phyloP scores from a whole-genome alignment of 1,140 invertebrate species.

The Drosophila bocqueti region DNA sequence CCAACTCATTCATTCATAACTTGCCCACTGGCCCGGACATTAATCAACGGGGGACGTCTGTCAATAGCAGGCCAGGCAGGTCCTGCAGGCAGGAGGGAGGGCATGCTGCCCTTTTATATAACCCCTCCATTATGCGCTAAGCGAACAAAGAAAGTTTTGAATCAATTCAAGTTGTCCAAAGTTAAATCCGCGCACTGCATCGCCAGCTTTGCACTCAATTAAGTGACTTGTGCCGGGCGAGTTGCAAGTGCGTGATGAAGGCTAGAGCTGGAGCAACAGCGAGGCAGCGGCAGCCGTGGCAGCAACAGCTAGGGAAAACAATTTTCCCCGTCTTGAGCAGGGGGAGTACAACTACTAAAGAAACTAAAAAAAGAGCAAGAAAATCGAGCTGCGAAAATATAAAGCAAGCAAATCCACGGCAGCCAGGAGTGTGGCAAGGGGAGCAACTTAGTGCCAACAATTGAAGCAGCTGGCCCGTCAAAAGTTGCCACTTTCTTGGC shows the following conservation, averaged over 20 bases:
- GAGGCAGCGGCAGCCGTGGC: conserved; percentile 1
- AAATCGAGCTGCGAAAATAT: conserved; percentile 43
- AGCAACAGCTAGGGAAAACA: conserved; percentile 71
- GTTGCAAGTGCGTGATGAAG: conserved; percentile 51
- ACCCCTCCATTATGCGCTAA: conserved; percentile 37
- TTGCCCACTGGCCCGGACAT: conserved; percentile 56
- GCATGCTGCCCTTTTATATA: background rate
- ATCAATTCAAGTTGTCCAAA: conserved; percentile 83
- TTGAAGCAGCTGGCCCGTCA: conserved; percentile 79
- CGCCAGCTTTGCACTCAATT: conserved; percentile 81
- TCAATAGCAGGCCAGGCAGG: conserved; percentile 47
- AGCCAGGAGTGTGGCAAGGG: conserved; percentile 17
- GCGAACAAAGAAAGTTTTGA: conserved; percentile 81
- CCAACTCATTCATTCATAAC: conserved; percentile 44
- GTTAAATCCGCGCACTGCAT: conserved; percentile 71
- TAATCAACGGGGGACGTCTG: conserved; percentile 59
- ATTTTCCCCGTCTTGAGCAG: conserved; percentile 44
- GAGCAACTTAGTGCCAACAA: conserved; percentile 76
- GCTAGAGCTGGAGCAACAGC: background rate
- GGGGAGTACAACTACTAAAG: background rate
- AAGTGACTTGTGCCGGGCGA: conserved; percentile 61
- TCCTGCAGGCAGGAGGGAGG: background rate
- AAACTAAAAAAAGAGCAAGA: conserved; percentile 4
- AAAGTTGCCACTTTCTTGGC: conserved; percentile 76
- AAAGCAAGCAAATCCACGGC: conserved; percentile 71